phyloP scores from a whole-genome alignment of 1,140 invertebrate species.

The Agraylea sexmaculata region DNA sequence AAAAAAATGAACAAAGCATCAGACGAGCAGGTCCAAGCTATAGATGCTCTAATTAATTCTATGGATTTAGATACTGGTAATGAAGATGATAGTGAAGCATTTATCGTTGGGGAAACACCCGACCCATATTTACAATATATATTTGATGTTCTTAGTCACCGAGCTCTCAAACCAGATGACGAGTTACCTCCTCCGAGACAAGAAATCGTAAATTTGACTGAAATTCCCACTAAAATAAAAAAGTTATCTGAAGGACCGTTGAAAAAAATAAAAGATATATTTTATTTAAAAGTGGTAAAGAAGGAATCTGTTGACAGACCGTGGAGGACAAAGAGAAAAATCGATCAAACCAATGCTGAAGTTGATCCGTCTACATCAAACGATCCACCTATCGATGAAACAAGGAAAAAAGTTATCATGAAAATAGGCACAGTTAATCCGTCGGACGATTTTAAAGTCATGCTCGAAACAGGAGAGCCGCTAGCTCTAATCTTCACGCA shows the following conservation, averaged over 20 bases:
- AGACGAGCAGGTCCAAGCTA: constrained; percentile 32
- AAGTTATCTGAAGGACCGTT: constrained; percentile 28
- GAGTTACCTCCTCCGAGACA: constrained; percentile 32
- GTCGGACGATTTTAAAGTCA: constrained; percentile 28
- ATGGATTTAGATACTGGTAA: constrained; percentile 36
- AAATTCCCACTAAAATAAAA: constrained; percentile 29
- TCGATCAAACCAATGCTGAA: constrained; percentile 23
- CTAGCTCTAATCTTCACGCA: constrained; percentile 23
- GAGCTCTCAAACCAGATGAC: constrained; percentile 33
- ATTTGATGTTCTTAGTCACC: constrained; percentile 33
- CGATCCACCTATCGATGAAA: constrained; percentile 13
- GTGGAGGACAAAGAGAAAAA: constrained; percentile 10
- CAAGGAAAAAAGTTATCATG: constrained; percentile 16
- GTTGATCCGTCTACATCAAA: constrained; percentile 19
- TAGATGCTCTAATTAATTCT: constrained; percentile 34
- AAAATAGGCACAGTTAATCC: constrained; percentile 33
- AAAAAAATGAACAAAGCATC: constrained; percentile 28
- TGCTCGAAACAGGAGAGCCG: constrained; percentile 25
- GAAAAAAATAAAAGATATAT: constrained; percentile 30
- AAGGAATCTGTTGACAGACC: constrained; percentile 18
- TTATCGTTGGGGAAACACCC: constrained; percentile 31
- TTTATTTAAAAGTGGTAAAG: constrained; percentile 26
- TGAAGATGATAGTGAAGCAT: constrained; percentile 34
- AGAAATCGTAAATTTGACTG: constrained; percentile 34
- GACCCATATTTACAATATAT: constrained; percentile 35